These are phyloP conservation scores for Eupeodes latifasciatus DNA, from an alignment of 2,888 invertebrate genomes.

Conservation along the genomic window DNA sequence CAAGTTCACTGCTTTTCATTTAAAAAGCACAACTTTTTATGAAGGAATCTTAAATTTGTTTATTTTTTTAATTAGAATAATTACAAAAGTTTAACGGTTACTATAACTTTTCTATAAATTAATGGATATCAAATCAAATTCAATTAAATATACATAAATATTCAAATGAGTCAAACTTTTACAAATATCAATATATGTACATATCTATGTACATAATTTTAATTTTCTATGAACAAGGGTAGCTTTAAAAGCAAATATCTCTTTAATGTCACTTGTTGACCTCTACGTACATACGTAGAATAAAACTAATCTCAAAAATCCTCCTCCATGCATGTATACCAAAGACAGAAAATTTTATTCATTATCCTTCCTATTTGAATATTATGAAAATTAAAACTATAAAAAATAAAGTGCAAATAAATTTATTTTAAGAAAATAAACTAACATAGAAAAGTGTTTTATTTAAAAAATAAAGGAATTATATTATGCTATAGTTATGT, in stretches of 20 bases:
- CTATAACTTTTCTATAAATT: too few species aligned
- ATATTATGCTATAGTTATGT: neutral
- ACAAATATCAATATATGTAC: neutral
- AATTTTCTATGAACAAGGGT: neutral
- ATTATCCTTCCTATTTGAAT: slow-evolving; percentile 5
- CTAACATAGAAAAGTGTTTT: neutral
- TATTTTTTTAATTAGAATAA: neutral
- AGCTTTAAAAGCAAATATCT: neutral
- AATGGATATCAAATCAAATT: too few species aligned
- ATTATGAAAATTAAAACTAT: neutral
- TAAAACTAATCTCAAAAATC: slow-evolving; percentile 1
- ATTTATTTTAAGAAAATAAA: neutral
- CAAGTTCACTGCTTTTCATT: neutral
- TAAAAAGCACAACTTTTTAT: neutral
- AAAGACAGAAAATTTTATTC: slow-evolving; percentile 17
- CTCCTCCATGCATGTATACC: slow-evolving; percentile 13
- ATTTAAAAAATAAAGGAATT: neutral
- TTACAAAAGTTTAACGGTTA: neutral
- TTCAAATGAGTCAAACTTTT: neutral
- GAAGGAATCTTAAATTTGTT: too few species aligned
- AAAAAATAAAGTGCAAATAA: neutral
- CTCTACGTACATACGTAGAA: slow-evolving; percentile 16
- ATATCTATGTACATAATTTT: neutral
- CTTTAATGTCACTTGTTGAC: slow-evolving; percentile 42
- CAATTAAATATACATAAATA: neutral